Conservation (phyloP, 2,113 vertebrate genomes). For the Pao palembangensis region DNA sequence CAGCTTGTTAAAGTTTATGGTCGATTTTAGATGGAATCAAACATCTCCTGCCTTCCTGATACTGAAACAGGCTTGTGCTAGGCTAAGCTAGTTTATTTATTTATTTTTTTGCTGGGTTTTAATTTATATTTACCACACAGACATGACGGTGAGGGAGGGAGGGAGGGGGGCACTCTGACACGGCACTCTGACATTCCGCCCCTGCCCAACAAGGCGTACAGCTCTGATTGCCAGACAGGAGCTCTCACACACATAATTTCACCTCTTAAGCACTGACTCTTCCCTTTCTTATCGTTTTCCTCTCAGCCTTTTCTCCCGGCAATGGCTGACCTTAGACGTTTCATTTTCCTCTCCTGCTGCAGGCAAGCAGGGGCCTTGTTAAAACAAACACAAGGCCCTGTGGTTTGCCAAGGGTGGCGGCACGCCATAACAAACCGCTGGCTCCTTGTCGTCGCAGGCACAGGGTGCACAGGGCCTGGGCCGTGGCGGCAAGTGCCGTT, state of each 20-base stretch:
- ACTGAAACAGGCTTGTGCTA: too few relatives aligned
- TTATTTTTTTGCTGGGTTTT: neutral
- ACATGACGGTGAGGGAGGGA: too few relatives aligned
- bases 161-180: too few relatives aligned
- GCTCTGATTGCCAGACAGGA: too few relatives aligned
- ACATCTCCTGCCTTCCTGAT: conserved; percentile 23
- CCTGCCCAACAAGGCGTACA: too few relatives aligned
- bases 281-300: neutral
- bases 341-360: conserved; percentile 45
- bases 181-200: too few relatives aligned
- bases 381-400: conserved; percentile 72
- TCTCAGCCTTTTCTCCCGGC: conserved; percentile 24
- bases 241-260: too few relatives aligned
- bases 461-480: conserved; percentile 25
- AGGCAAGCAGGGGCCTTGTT: conserved; percentile 56
- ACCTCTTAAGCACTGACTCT: neutral
- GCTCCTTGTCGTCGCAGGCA: conserved; percentile 56
- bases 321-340: conserved; percentile 61
- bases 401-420: conserved; percentile 66
- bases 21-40: conserved; percentile 49
- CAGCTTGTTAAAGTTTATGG: conserved; percentile 63
- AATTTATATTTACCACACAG: neutral
- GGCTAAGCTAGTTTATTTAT: too few relatives aligned
- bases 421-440: conserved; percentile 69
- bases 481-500: conserved; percentile 6